Evolutionary conservation across 2,797 vertebrate genomes (phyloP).

Genomic region (Poecilia gillii): DNA sequence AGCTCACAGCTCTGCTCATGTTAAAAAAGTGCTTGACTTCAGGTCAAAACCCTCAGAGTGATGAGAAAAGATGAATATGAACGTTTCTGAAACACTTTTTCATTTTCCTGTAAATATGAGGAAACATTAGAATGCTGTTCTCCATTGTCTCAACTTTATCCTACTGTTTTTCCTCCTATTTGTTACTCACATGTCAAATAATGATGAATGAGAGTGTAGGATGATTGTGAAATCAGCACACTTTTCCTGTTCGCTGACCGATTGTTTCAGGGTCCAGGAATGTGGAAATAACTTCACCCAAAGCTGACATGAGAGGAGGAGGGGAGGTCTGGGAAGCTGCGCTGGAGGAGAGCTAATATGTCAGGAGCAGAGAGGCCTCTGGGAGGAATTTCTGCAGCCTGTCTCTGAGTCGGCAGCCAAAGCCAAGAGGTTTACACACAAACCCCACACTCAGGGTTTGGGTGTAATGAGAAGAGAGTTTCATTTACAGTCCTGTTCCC

Average conservation of each 20-base stretch:
- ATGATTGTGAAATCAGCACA: background rate
- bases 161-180: background rate
- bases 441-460: constrained; percentile 16
- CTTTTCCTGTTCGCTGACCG: constrained; percentile 2
- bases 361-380: constrained; percentile 35
- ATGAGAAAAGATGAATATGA: background rate
- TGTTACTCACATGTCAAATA: constrained; percentile 2
- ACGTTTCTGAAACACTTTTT: background rate
- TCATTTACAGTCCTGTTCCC: background rate
- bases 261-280: constrained; percentile 49
- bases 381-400: constrained; percentile 23
- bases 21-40: constrained; percentile 12
- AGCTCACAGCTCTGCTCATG: constrained; percentile 13
- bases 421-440: constrained; percentile 29
- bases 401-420: constrained; percentile 1
- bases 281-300: constrained; percentile 57
- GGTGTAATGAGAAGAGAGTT: constrained; percentile 21
- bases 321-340: constrained; percentile 46
- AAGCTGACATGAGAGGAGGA: constrained; percentile 31
- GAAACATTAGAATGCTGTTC: background rate
- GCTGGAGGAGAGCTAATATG: constrained; percentile 29
- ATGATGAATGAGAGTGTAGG: background rate
- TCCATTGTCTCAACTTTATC: background rate
- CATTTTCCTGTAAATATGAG: background rate
- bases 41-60: constrained; percentile 2